Conservation (phyloP, 2,888 invertebrate species). For the Ommatoiulus sabulosus region DNA sequence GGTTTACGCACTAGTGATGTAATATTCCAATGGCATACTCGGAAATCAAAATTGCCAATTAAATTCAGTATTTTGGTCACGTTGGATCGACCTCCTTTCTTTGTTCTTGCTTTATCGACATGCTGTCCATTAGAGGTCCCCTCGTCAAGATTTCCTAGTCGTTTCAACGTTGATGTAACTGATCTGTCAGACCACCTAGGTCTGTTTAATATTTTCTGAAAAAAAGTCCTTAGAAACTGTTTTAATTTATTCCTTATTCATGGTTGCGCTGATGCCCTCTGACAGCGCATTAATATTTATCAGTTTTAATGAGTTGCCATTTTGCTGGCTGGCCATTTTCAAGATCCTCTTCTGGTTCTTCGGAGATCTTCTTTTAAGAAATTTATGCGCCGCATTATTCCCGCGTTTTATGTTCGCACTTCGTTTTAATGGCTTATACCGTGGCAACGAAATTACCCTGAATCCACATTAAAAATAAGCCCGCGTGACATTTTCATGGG, state of each 20-base stretch:
- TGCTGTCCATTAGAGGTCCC: not conserved
- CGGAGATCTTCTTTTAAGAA: constrained; percentile 5
- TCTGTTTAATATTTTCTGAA: not conserved
- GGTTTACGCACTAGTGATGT: no score
- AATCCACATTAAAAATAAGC: constrained; percentile 23
- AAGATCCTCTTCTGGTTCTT: not conserved
- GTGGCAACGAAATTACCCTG: constrained; percentile 17
- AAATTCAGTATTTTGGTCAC: not conserved
- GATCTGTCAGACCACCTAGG: not conserved
- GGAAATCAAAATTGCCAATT: not conserved
- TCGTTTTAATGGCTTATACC: constrained; percentile 1
- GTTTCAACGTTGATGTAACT: not conserved
- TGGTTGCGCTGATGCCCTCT: not conserved
- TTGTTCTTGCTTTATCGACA: not conserved
- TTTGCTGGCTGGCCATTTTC: constrained; percentile 6
- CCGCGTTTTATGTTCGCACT: constrained; percentile 39
- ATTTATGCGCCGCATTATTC: constrained; percentile 24
- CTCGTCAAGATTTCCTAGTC: not conserved
- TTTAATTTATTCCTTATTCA: not conserved
- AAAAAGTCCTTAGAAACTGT: not conserved
- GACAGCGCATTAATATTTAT: constrained; percentile 36
- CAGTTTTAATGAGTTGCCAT: constrained; percentile 23
- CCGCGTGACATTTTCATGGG: constrained; percentile 7
- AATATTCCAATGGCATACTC: no score
- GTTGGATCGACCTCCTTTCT: not conserved